Evolutionary conservation across 1,140 invertebrate genomes (phyloP).

Genomic region (Cataglyphis hispanica): DNA sequence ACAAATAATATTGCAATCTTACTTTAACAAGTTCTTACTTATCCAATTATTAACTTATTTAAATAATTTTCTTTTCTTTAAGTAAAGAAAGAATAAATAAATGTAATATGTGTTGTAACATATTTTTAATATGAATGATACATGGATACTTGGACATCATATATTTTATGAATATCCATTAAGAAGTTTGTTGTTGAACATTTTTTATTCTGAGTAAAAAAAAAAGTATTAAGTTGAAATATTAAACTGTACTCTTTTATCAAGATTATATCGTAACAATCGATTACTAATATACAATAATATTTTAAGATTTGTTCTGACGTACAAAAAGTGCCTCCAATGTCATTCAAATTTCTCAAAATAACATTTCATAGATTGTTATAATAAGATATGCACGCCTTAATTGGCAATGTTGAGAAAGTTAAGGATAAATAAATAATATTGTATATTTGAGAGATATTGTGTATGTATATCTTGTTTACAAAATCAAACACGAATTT

Average conservation of each 20-base stretch:
- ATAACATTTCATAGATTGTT: background rate
- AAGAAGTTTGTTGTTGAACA: background rate
- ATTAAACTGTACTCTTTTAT: background rate
- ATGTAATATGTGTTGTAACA: background rate
- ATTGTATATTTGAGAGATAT: constrained; percentile 14
- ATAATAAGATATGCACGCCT: background rate
- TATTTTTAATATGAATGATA: background rate
- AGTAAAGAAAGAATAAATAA: background rate
- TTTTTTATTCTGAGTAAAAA: background rate
- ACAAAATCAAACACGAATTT: constrained; percentile 22
- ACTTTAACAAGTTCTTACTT: background rate
- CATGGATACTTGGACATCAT: too few species aligned
- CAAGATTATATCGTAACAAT: background rate
- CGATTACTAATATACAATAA: background rate
- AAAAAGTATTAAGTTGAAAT: background rate
- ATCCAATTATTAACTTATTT: background rate
- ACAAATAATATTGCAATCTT: background rate
- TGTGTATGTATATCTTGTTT: constrained; percentile 34
- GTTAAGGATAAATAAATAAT: constrained; percentile 1
- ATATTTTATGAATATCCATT: background rate
- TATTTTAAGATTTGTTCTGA: too few species aligned
- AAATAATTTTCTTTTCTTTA: background rate
- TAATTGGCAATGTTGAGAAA: background rate
- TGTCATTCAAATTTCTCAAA: background rate
- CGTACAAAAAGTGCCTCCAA: background rate